Base-by-base conservation (phyloP, 53 echinoderm and acorn worm species). In the Hippasteria phrygiana region DNA sequence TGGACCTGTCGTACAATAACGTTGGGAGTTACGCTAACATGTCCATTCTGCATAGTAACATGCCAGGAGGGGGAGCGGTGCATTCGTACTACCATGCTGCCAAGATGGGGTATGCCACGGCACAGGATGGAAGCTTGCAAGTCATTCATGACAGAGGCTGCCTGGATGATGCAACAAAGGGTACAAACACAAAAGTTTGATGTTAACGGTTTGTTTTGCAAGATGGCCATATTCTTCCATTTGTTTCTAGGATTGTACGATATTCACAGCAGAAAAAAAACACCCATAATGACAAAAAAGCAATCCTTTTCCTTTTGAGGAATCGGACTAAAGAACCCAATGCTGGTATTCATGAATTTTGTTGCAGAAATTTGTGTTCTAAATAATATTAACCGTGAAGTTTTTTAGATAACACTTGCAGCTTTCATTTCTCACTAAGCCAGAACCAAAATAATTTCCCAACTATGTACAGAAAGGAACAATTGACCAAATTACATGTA, bases 1-100 rank as follows among this genome's bases (percentile, higher is more conserved):
- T 97, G 92, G 97, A 97, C 85, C 80, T 97, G 71, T 95, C 97
- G 12, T 95, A 97, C 79, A 92, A 91, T 64, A 95, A 93, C 42
- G 88, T 94, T 31, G 90, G 94, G 38, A 87, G 94, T 75, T 94
- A 91, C 69, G 37, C 92, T 64, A 91, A 91, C 77, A 76, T 94
- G 83, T 93, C 96, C 27, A 91, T 94, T 22, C 86, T 93, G 73
- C 93, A 93, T 55, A 80, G 88, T 5, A 90, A 92, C 53, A 87
- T 96, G 86, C 51, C 93, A 43, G 75, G 92, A 11, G 77, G 87
- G 1, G 78, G 87, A 8, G 24, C 69, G 12, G 4, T 79, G 22
- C 89, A 89, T 35, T 71, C 89, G 18, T 89, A 89, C 79, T 89
- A 78, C 54, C 89, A 89, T 32, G 54, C 89, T 54, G 69, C 77